Percentiles rank a stretch among this genome's conserved stretches.
Conservation (phyloP, 1,140 invertebrate species). For the Tetranychus urticae region DNA sequence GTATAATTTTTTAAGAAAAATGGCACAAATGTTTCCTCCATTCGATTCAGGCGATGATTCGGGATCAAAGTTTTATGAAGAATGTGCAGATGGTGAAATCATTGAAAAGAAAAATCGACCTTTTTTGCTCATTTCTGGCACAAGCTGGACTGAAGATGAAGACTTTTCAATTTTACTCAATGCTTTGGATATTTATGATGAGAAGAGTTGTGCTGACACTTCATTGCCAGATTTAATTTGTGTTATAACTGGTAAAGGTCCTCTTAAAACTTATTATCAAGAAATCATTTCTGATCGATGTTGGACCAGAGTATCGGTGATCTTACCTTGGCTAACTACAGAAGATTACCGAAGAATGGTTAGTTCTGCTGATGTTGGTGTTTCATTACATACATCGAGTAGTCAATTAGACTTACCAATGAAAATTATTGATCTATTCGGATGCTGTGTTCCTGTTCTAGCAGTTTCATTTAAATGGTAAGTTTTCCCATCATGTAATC, state of each 20-base stretch:
- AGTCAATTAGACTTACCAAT: conserved; percentile 94
- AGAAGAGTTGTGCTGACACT: conserved; percentile 10
- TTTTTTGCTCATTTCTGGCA: conserved; percentile 73
- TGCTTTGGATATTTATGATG: conserved; percentile 40
- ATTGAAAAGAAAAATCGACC: conserved; percentile 32
- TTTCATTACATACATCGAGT: conserved; percentile 83
- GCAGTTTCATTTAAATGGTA: conserved; percentile 25
- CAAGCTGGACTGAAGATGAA: conserved; percentile 98
- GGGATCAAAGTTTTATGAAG: conserved; percentile 2
- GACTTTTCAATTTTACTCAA: conserved; percentile 72
- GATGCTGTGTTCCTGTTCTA: conserved; percentile 57
- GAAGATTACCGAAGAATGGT: conserved; percentile 62
- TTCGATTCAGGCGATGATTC: neutral
- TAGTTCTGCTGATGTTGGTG: conserved; percentile 76
- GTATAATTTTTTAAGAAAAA: conserved; percentile 47
- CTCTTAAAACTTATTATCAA: conserved; percentile 61
- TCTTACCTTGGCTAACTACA: conserved; percentile 74
- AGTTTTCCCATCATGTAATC: conserved; percentile 1
- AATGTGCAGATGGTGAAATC: neutral
- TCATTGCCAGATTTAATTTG: conserved; percentile 45
- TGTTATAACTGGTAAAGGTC: conserved; percentile 83
- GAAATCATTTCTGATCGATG: conserved; percentile 31
- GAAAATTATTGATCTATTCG: conserved; percentile 99
- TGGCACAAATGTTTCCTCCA: conserved; percentile 31
- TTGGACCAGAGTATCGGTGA: conserved; percentile 51